These are phyloP conservation scores for Hypanus sabinus DNA, from an alignment of 2,113 vertebrate species.

Conservation along the genomic window DNA sequence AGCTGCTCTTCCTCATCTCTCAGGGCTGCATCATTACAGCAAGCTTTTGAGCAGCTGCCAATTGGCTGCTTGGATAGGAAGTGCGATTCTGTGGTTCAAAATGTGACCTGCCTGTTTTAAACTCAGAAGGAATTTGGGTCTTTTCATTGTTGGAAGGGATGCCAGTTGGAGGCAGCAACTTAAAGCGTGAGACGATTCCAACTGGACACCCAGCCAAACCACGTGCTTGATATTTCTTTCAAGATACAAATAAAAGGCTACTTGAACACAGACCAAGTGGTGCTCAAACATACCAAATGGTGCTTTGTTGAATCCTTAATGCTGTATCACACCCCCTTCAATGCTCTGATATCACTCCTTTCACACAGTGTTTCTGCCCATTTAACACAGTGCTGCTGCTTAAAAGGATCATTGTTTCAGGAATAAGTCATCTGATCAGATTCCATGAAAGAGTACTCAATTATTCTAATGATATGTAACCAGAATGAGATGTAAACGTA, in stretches of 20 bases:
- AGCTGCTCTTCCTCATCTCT: neutral
- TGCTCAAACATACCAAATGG: slow-evolving; percentile 23
- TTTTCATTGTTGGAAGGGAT: neutral
- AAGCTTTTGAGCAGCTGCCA: slow-evolving; percentile 1
- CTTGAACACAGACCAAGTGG: slow-evolving; percentile 29
- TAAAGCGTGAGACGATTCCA: neutral
- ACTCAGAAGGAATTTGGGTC: slow-evolving; percentile 3
- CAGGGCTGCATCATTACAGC: slow-evolving; percentile 17
- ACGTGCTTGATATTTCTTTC: slow-evolving; percentile 19
- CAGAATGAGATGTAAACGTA: neutral
- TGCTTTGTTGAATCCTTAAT: slow-evolving; percentile 27
- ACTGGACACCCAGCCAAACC: slow-evolving; percentile 14
- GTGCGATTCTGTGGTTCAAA: neutral
- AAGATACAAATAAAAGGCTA: slow-evolving; percentile 34
- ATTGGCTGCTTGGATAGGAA: neutral
- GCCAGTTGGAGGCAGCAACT: slow-evolving; percentile 29
- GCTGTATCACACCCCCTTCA: neutral
- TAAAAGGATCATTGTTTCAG: slow-evolving; percentile 14
- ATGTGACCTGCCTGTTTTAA: neutral
- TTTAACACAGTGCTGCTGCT: slow-evolving; percentile 7
- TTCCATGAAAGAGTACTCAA: neutral
- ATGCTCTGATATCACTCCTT: slow-evolving; percentile 16
- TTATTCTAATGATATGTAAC: neutral
- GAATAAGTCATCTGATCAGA: neutral
- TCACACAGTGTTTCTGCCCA: slow-evolving; percentile 16